phyloP scores from a whole-genome alignment of 2,888 invertebrate species.

The Troides oblongomaculatus region DNA sequence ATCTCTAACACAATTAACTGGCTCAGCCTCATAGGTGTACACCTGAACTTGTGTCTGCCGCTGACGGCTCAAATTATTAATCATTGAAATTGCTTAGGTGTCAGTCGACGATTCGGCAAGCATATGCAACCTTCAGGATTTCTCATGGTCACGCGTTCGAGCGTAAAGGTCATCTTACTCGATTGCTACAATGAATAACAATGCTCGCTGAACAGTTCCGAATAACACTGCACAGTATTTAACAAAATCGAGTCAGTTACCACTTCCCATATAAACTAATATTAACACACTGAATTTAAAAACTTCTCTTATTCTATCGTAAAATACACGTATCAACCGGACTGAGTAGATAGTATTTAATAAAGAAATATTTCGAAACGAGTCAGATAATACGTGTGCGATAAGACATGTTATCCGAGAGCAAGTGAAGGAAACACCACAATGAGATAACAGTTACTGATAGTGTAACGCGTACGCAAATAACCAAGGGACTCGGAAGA shows the following conservation, averaged over 20 bases:
- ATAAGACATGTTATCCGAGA: conserved; percentile 43
- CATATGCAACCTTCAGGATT: conserved; percentile 64
- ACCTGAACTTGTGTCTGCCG: conserved; percentile 5
- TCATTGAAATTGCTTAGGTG: conserved; percentile 25
- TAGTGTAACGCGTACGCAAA: conserved; percentile 33
- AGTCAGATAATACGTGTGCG: conserved; percentile 37
- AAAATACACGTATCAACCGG: not conserved
- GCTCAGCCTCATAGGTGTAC: conserved; percentile 20
- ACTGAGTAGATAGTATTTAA: not conserved
- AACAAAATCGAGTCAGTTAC: not conserved
- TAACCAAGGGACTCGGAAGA: conserved; percentile 29
- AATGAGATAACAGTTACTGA: conserved; percentile 41
- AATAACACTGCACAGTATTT: conserved; percentile 27
- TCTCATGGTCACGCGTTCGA: conserved; percentile 69
- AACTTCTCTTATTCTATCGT: not conserved
- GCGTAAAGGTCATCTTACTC: conserved; percentile 66
- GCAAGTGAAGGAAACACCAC: conserved; percentile 46
- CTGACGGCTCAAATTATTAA: conserved; percentile 27
- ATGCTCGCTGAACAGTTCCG: conserved; percentile 47
- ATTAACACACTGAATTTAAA: not conserved
- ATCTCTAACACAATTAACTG: conserved; percentile 24
- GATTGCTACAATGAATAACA: conserved; percentile 57
- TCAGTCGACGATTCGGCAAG: conserved; percentile 48
- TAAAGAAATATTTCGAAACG: conserved; percentile 37
- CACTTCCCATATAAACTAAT: not conserved